Evolutionary conservation across 2,888 invertebrate species (phyloP).

Genomic region (Pachycephus smyrnensis): DNA sequence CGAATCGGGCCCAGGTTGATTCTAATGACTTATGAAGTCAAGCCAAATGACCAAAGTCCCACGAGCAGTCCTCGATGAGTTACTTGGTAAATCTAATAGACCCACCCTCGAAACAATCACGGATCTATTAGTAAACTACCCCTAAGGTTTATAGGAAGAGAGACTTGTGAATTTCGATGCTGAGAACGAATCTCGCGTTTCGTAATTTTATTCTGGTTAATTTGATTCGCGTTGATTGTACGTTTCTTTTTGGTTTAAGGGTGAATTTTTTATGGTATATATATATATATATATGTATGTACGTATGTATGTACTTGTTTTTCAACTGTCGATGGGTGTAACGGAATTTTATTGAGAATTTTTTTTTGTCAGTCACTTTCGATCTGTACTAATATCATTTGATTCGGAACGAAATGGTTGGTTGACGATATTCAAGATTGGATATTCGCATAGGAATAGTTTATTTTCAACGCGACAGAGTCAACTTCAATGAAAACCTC

Average conservation of each 20-base stretch:
- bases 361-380: background rate
- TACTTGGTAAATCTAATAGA: slow-evolving; percentile 19
- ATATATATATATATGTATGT: background rate
- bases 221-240: background rate
- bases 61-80: slow-evolving; percentile 3
- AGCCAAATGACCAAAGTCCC: slow-evolving; percentile 62
- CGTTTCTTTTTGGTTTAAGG: background rate
- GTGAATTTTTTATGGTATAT: background rate
- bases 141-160: background rate
- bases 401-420: background rate
- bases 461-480: slow-evolving; percentile 34
- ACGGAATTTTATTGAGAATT: background rate
- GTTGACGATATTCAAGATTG: background rate
- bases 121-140: slow-evolving; percentile 14
- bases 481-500: slow-evolving; percentile 60
- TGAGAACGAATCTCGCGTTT: background rate
- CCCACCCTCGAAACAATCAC: slow-evolving; percentile 20
- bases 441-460: background rate
- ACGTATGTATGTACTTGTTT: background rate
- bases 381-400: background rate
- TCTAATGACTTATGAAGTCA: slow-evolving; percentile 67
- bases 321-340: background rate
- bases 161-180: background rate
- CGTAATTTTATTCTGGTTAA: background rate
- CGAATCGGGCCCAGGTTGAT: slow-evolving; percentile 57